Evolutionary conservation across 2,113 vertebrate species (phyloP).

Genomic region (Pan paniscus): DNA sequence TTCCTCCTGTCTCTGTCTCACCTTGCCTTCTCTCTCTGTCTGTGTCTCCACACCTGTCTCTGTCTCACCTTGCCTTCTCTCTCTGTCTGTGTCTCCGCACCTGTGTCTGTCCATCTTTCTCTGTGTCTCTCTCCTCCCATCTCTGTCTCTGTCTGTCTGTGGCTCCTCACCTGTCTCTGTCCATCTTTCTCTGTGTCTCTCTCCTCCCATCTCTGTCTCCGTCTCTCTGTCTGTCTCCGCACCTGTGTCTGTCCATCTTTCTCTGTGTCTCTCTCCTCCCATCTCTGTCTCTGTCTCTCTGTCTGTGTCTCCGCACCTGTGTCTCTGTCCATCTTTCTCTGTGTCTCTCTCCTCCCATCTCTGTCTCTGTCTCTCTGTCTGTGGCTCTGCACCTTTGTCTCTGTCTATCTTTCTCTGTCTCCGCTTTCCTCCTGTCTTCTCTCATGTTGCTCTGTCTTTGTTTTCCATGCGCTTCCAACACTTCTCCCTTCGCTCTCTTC

Average conservation of each 20-base stretch:
- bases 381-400: not conserved
- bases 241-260: not conserved
- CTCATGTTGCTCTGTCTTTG: not conserved
- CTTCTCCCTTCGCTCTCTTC: not conserved
- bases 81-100: not conserved
- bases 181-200: not conserved
- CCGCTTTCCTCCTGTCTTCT: not conserved
- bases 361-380: not conserved
- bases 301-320: not conserved
- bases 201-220: too few relatives aligned
- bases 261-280: not conserved
- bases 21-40: not conserved
- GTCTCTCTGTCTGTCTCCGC: not conserved
- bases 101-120: not conserved
- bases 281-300: not conserved
- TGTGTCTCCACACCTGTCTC: not conserved
- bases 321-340: not conserved
- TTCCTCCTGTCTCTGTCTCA: not conserved
- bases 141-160: not conserved
- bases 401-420: not conserved
- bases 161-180: not conserved
- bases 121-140: not conserved
- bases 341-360: not conserved
- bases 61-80: not conserved
- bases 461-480: not conserved